phyloP scores from a whole-genome alignment of 2,888 invertebrate species.

The Cataglyphis rosenhaueri region DNA sequence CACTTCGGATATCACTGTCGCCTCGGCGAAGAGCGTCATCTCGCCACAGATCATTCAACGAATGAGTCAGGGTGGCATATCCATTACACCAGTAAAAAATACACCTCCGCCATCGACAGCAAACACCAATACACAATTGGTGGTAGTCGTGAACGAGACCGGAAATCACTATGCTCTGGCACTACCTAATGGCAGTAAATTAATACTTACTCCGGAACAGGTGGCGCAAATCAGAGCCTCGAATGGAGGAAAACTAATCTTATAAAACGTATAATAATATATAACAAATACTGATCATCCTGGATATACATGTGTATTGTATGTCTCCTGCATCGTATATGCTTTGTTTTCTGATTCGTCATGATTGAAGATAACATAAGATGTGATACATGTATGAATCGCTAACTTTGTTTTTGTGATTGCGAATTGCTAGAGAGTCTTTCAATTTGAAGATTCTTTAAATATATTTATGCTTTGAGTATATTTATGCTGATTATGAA shows the following conservation, averaged over 20 bases:
- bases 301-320: background rate
- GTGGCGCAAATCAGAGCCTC: conserved; percentile 85
- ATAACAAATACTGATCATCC: background rate
- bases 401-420: conserved; percentile 2
- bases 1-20: conserved; percentile 70
- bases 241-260: conserved; percentile 83
- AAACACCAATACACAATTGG: conserved; percentile 77
- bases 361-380: background rate
- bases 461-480: background rate
- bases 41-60: conserved; percentile 82
- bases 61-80: conserved; percentile 83
- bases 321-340: too few species aligned
- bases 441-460: background rate
- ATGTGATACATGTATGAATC: conserved; percentile 6
- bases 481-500: background rate
- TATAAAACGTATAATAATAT: conserved; percentile 68
- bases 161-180: conserved; percentile 84
- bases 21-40: conserved; percentile 68
- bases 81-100: conserved; percentile 81
- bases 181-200: conserved; percentile 84
- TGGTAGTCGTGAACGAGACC: conserved; percentile 84
- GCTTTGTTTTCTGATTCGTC: background rate
- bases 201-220: conserved; percentile 84
- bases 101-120: conserved; percentile 64
- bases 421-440: background rate